Base-by-base conservation (phyloP, 2,797 vertebrate genomes). In the Myotis daubentonii region DNA sequence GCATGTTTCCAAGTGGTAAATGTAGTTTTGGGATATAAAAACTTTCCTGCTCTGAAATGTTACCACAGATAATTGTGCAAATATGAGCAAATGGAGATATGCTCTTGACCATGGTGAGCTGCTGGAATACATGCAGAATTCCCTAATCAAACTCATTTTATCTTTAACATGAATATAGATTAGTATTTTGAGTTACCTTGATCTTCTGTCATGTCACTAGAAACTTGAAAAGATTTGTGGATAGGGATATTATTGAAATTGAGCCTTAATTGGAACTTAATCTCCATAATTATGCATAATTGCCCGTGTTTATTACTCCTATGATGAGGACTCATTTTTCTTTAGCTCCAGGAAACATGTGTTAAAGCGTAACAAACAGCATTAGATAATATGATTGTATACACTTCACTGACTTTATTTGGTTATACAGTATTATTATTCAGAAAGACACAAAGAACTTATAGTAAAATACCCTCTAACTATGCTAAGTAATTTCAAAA, bases 211-310 rank as follows among this genome's bases (percentile, higher is more conserved):
- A 87, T 96, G 95, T 79, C 68, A 97, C 93, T 91, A 94, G 96
- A 98, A 98, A 57, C 51, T 93, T 97, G 95, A 95, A 96, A 98
- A 97, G 38, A 94, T 95, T 98, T 98, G 94, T 97, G 84, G 85
- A 88, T 97, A 92, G 51, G 88, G 83, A 96, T 97, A 96, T 98
- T 98, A 97, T 68, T 97, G 95, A 98, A 98, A 97, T 96, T 97
- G 94, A 98, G 93, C 80, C 33, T 97, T 98, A 98, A 98, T 98
- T 98, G 94, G 87, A 98, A 96, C 87, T 96, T 98, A 98, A 98
- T 98, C 97, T 97, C 88, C 97, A 95, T 98, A 98, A 98, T 98
- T 98, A 98, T 97, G 94, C 95, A 96, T 98, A 98, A 98, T 98
- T 98, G 96, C 68, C 82, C 2, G 11, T 98, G 97, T 98, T 98